Percentiles rank a stretch among this genome's conserved stretches.
phyloP scores from a whole-genome alignment of 2,888 invertebrate species.

The Acanthosepion pharaonis region DNA sequence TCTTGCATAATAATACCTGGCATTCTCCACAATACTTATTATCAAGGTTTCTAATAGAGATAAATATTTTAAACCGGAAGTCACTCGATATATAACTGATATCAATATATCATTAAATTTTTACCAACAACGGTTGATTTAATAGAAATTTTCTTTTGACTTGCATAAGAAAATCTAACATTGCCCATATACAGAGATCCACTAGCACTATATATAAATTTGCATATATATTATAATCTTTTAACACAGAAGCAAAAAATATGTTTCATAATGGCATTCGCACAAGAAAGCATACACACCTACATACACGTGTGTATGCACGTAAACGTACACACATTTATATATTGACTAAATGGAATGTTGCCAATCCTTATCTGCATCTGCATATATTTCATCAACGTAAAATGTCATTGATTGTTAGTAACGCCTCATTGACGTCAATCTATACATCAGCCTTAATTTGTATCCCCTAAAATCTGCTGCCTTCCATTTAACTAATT shows the following conservation, averaged over 20 bases:
- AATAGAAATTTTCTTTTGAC: too few relatives aligned
- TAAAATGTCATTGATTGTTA: conserved; percentile 12
- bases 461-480: not conserved
- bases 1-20: too few relatives aligned
- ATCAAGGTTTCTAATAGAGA: too few relatives aligned
- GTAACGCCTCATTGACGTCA: not conserved
- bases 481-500: not conserved
- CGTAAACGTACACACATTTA: not conserved
- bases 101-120: too few relatives aligned
- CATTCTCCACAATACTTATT: too few relatives aligned
- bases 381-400: not conserved
- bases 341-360: not conserved
- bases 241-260: too few relatives aligned
- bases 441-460: not conserved
- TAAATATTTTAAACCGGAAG: too few relatives aligned
- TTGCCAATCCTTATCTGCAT: not conserved
- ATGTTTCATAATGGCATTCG: not conserved
- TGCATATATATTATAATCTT: too few relatives aligned
- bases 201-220: too few relatives aligned
- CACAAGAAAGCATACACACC: not conserved
- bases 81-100: too few relatives aligned
- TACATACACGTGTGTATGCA: not conserved
- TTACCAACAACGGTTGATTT: too few relatives aligned
- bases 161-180: too few relatives aligned
- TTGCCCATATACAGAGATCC: not conserved